Evolutionary conservation across 2,797 vertebrate species (phyloP).

Genomic region (Botia kubotai): DNA sequence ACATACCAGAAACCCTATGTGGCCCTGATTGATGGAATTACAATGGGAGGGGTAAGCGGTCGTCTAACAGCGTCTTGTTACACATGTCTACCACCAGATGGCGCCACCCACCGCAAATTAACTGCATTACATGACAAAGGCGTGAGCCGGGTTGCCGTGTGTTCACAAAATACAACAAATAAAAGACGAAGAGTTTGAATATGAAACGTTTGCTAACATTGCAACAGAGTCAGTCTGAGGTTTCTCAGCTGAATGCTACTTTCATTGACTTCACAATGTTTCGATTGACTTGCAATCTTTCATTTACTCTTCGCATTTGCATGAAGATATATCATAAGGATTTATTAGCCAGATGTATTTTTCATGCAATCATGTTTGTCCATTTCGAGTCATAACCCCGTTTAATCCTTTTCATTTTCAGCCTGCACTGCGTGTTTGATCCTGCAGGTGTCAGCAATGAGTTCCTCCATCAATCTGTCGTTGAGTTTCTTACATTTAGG

Average conservation of each 20-base stretch:
- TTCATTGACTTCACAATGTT: not conserved
- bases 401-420: constrained; percentile 38
- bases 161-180: constrained; percentile 2
- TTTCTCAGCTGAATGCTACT: not conserved
- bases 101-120: not conserved
- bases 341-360: not conserved
- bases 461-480: not conserved
- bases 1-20: constrained; percentile 88
- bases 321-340: not conserved
- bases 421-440: not conserved
- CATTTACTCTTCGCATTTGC: not conserved
- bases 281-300: not conserved
- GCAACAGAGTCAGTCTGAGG: not conserved
- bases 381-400: constrained; percentile 24
- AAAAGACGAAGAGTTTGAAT: not conserved
- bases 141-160: constrained; percentile 10
- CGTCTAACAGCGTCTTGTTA: not conserved
- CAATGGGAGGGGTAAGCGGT: constrained; percentile 95
- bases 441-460: constrained; percentile 69
- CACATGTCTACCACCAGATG: constrained; percentile 27
- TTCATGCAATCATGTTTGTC: not conserved
- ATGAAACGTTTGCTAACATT: not conserved
- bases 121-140: not conserved
- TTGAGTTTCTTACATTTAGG: too few relatives aligned
- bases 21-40: constrained; percentile 93